Conservation (phyloP, 2,797 vertebrate species). For the Anguilla obscura region DNA sequence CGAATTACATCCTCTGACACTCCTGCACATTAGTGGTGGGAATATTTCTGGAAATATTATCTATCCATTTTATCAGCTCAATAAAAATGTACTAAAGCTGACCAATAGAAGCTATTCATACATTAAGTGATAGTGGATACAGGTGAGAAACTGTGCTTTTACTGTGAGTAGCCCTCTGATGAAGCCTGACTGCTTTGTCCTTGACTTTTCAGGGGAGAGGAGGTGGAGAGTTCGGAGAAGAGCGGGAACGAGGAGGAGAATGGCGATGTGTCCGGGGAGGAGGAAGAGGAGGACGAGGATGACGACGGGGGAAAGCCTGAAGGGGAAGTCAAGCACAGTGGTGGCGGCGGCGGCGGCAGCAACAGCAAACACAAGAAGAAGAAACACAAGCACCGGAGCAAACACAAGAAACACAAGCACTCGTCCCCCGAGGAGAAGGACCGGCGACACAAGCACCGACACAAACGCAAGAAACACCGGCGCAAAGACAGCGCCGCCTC, state of each 20-base stretch:
- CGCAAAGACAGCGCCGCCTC: slow-evolving; percentile 77
- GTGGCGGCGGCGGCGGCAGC: not conserved
- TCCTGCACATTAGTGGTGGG: too few species aligned
- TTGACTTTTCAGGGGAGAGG: slow-evolving; percentile 74
- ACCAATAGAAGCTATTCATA: not conserved
- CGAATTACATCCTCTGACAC: too few species aligned
- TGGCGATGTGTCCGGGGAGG: slow-evolving; percentile 88
- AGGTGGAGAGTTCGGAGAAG: slow-evolving; percentile 83
- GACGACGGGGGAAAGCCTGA: slow-evolving; percentile 68
- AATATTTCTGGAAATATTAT: too few species aligned
- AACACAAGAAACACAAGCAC: slow-evolving; percentile 99
- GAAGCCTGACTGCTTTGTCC: not conserved
- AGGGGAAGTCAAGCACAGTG: slow-evolving; percentile 72
- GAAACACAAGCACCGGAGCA: slow-evolving; percentile 98
- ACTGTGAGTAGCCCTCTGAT: not conserved
- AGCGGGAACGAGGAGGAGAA: slow-evolving; percentile 93
- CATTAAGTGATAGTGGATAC: not conserved
- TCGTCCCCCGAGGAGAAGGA: slow-evolving; percentile 92
- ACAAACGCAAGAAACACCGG: slow-evolving; percentile 97
- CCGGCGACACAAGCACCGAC: slow-evolving; percentile 93
- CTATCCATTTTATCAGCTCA: not conserved
- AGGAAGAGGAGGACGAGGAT: slow-evolving; percentile 69
- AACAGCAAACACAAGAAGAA: slow-evolving; percentile 91
- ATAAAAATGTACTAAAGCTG: not conserved
- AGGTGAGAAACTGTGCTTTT: not conserved